A percentile compares a stretch with the other conserved stretches of the same genome.
phyloP scores from a whole-genome alignment of 2,888 invertebrate genomes.

The Nymphalis polychloros region DNA sequence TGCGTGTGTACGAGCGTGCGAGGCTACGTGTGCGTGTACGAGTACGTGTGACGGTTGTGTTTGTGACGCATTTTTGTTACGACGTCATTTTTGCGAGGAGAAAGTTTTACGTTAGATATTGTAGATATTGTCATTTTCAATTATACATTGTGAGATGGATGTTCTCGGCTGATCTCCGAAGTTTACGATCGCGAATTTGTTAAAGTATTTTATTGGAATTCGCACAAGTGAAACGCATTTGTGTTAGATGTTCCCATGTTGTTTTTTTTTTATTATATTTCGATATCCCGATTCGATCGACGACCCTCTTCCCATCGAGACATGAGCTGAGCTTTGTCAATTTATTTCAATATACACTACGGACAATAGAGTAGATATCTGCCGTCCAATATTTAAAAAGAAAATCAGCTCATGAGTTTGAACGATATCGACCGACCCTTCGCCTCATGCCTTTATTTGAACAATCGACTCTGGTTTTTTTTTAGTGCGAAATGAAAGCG shows the following conservation, averaged over 20 bases:
- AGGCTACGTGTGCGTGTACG: slow-evolving; percentile 4
- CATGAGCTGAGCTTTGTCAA: slow-evolving; percentile 29
- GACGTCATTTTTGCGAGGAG: slow-evolving; percentile 59
- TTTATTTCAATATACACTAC: slow-evolving; percentile 39
- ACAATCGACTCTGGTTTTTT: slow-evolving; percentile 3
- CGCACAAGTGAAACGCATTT: slow-evolving; percentile 56
- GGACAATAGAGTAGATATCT: slow-evolving; percentile 48
- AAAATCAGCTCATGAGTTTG: slow-evolving; percentile 23
- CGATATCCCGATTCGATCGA: slow-evolving; percentile 3
- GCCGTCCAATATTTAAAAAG: slow-evolving; percentile 42
- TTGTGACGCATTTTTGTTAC: slow-evolving; percentile 64
- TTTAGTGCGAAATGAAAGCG: background rate
- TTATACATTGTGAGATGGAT: slow-evolving; percentile 43
- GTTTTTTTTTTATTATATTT: slow-evolving; percentile 50
- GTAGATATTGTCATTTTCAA: slow-evolving; percentile 53
- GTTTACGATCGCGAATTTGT: slow-evolving; percentile 45
- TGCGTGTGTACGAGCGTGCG: no score
- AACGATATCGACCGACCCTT: slow-evolving; percentile 26
- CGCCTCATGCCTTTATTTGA: slow-evolving; percentile 20
- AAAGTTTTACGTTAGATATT: slow-evolving; percentile 58
- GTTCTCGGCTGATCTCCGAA: slow-evolving; percentile 26
- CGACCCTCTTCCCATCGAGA: slow-evolving; percentile 11
- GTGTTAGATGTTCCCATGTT: slow-evolving; percentile 55
- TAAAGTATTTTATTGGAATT: slow-evolving; percentile 45
- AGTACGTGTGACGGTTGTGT: slow-evolving; percentile 59